Percentiles rank a stretch among this genome's conserved stretches.
Evolutionary conservation across 53 echinoderm and acorn worm species (phyloP).

Genomic region (Holothuria scabra): DNA sequence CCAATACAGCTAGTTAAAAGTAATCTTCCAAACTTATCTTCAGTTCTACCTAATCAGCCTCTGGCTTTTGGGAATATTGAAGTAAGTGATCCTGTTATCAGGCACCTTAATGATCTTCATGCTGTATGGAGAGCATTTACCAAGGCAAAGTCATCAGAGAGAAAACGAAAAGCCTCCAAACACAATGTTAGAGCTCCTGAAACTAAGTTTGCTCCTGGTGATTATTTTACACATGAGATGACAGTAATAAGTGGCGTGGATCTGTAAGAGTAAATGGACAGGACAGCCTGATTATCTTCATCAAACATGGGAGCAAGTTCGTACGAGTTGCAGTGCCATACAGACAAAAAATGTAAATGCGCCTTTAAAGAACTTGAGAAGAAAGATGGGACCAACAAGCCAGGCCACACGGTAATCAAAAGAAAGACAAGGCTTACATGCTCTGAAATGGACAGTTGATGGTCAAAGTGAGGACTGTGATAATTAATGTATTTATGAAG

Average conservation of each 20-base stretch:
- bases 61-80: conserved; percentile 50
- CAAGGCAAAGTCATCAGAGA: conserved; percentile 49
- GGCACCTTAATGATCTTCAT: conserved; percentile 53
- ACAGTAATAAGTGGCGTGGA: conserved; percentile 51
- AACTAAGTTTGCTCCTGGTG: conserved; percentile 15
- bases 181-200: conserved; percentile 48
- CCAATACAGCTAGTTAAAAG: conserved; percentile 45
- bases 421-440: too few species aligned
- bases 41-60: conserved; percentile 39
- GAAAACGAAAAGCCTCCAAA: conserved; percentile 38
- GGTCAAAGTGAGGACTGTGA: too few species aligned
- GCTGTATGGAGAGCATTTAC: conserved; percentile 59
- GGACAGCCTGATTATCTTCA: too few species aligned
- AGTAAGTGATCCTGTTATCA: conserved; percentile 13
- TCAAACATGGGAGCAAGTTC: too few species aligned
- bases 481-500: too few species aligned
- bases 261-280: too few species aligned
- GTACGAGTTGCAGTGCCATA: too few species aligned
- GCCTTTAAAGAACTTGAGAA: too few species aligned
- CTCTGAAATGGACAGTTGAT: too few species aligned
- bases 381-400: too few species aligned
- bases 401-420: too few species aligned
- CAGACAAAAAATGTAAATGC: too few species aligned
- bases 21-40: conserved; percentile 44
- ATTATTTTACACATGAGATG: conserved; percentile 50